These are phyloP conservation scores for Empidonax alnorum DNA, from an alignment of 2,113 vertebrate species.

Conservation along the genomic window DNA sequence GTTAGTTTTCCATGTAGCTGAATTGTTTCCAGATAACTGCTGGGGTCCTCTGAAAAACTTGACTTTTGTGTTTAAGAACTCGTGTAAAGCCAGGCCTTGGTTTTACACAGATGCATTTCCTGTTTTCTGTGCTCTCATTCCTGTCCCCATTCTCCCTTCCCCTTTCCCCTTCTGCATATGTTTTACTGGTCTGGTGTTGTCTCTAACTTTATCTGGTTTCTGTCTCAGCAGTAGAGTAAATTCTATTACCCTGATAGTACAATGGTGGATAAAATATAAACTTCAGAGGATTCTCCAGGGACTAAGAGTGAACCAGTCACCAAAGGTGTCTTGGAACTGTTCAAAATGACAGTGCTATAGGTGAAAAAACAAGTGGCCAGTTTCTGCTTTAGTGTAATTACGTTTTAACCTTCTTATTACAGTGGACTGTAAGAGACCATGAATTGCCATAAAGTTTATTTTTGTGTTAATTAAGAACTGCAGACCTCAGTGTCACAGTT, in stretches of 20 bases:
- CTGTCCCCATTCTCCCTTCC: slow-evolving; percentile 38
- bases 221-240: slow-evolving; percentile 69
- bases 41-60: neutral
- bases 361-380: slow-evolving; percentile 40
- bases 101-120: slow-evolving; percentile 48
- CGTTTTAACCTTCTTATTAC: slow-evolving; percentile 40
- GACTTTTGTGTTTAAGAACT: slow-evolving; percentile 4
- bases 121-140: slow-evolving; percentile 36
- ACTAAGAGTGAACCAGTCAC: slow-evolving; percentile 61
- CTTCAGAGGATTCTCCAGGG: slow-evolving; percentile 63
- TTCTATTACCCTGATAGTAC: slow-evolving; percentile 49
- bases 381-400: slow-evolving; percentile 36
- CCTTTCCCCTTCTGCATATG: slow-evolving; percentile 43
- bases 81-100: slow-evolving; percentile 2
- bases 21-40: neutral
- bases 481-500: slow-evolving; percentile 6
- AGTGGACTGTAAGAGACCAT: slow-evolving; percentile 17
- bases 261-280: slow-evolving; percentile 55
- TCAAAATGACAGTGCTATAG: slow-evolving; percentile 40
- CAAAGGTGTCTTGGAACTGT: slow-evolving; percentile 61
- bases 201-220: slow-evolving; percentile 63
- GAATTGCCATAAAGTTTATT: slow-evolving; percentile 9
- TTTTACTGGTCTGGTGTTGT: slow-evolving; percentile 63
- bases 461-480: slow-evolving; percentile 19
- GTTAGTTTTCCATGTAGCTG: neutral